A percentile compares a stretch with the other conserved stretches of the same genome.
phyloP scores from a whole-genome alignment of 2,113 vertebrate genomes.

The cattle (Bos taurus) region DNA sequence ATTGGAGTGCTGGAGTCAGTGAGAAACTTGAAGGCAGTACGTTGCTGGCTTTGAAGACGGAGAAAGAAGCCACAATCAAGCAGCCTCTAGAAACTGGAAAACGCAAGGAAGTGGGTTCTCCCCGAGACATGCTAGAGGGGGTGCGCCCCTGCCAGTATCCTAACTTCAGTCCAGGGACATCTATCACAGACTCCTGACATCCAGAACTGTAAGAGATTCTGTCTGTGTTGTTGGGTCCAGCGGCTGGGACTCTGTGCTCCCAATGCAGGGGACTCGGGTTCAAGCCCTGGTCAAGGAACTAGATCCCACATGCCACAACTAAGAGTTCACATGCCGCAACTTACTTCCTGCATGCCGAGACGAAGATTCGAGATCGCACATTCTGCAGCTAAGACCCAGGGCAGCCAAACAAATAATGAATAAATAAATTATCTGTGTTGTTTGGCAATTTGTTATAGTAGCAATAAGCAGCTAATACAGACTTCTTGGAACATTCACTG shows the following conservation, averaged over 20 bases:
- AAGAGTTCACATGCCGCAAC: not conserved
- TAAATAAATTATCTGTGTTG: not conserved
- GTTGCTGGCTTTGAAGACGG: not conserved
- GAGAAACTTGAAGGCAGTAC: not conserved
- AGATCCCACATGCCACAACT: not conserved
- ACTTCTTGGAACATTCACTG: not conserved
- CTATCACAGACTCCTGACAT: not conserved
- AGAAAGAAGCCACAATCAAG: not conserved
- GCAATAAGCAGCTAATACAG: not conserved
- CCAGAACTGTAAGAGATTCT: not conserved
- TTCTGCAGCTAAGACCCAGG: not conserved
- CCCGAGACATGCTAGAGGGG: not conserved
- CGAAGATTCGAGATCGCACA: not conserved
- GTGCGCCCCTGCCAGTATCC: not conserved
- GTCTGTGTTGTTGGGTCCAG: not conserved
- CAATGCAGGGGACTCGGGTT: not conserved
- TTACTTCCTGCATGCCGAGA: not conserved
- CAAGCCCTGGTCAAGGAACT: not conserved
- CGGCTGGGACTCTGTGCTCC: not conserved
- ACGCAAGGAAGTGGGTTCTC: not conserved
- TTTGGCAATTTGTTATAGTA: not conserved
- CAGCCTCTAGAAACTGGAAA: not conserved
- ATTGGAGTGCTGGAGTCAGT: not conserved
- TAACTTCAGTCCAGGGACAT: not conserved
- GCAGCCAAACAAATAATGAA: not conserved